These are phyloP conservation scores for Thunnus albacares DNA, from an alignment of 2,797 vertebrate species.

Conservation along the genomic window DNA sequence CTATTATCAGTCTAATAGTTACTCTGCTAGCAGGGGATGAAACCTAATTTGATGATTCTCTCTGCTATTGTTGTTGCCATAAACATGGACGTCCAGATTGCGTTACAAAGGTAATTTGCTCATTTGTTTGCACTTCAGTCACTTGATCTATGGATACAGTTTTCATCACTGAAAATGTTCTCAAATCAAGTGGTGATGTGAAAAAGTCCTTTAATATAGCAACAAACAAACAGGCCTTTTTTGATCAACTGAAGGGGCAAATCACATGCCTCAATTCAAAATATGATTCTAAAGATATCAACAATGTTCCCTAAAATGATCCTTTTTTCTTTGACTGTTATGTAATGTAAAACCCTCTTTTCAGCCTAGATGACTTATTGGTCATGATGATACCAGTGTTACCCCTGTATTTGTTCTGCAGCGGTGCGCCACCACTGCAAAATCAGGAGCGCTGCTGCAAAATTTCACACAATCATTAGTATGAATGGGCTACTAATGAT, in stretches of 20 bases:
- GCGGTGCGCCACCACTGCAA: no score
- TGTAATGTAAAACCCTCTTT: neutral
- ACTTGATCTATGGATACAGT: constrained; percentile 2
- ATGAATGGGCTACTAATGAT: no score
- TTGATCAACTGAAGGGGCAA: neutral
- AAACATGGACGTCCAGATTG: constrained; percentile 25
- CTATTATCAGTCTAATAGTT: constrained; percentile 23
- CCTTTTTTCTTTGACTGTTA: neutral
- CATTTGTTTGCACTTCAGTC: constrained; percentile 21
- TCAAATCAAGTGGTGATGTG: constrained; percentile 17
- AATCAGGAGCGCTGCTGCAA: no score
- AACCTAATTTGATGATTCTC: constrained; percentile 30
- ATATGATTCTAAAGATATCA: neutral
- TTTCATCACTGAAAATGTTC: constrained; percentile 16
- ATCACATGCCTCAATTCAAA: neutral
- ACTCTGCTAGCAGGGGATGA: constrained; percentile 15
- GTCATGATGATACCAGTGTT: neutral
- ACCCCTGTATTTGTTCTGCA: no score
- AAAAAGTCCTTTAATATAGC: constrained; percentile 2
- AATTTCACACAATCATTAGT: no score
- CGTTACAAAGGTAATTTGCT: constrained; percentile 16
- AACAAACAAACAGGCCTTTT: neutral
- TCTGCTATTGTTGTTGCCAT: constrained; percentile 22
- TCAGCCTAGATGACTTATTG: neutral
- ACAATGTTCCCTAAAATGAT: neutral